Base-by-base conservation (phyloP, 1,140 invertebrate species). In the Cherax destructor region DNA sequence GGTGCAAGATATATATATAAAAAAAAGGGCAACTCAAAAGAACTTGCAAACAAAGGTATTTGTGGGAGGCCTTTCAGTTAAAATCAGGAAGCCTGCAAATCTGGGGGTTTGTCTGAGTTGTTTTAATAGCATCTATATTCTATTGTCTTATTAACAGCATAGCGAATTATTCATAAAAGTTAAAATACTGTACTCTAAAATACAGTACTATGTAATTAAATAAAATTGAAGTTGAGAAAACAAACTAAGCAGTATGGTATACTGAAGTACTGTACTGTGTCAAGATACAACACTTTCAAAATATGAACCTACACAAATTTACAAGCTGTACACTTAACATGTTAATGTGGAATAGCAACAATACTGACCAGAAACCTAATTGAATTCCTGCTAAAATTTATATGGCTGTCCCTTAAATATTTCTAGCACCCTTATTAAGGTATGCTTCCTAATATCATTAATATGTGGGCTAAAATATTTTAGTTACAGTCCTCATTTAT, bases 341-440 rank as follows among this genome's bases (percentile, higher is more conserved):
- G 69, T 74, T 74, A 74, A 24, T 74, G 24, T 74, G 69, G n/a
- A 74, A 24, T 30, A 74, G 69, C 69, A 74, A 74, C 69, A 24
- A 21, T 24, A 74, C n/a, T 74, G 69, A 21, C 18, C 69, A 74
- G 11, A 74, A 74, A 74, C 69, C 4, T 74, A 24, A 24, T 21
- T 6, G n/a, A 9, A 24, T 11, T 74, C 5, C 24, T 74, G 11
- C 24, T 24, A 74, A 74, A 13, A 74, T 74, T 74, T 74, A 74
- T 5, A 74, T 21, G 69, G 5, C 69, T 74, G 69, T 30, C 69
- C 69, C 21, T 11, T 24, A 74, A 74, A 74, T 4, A 10, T 74
- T 6, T 24, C 69, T 74, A 30, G 69, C 69, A 24, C 7, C 24
- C 69, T 74, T 9, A 74, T 74, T 30, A 30, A 7, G 18, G 4